phyloP scores from a whole-genome alignment of 2,113 vertebrate genomes.

The Apeltes quadracus region DNA sequence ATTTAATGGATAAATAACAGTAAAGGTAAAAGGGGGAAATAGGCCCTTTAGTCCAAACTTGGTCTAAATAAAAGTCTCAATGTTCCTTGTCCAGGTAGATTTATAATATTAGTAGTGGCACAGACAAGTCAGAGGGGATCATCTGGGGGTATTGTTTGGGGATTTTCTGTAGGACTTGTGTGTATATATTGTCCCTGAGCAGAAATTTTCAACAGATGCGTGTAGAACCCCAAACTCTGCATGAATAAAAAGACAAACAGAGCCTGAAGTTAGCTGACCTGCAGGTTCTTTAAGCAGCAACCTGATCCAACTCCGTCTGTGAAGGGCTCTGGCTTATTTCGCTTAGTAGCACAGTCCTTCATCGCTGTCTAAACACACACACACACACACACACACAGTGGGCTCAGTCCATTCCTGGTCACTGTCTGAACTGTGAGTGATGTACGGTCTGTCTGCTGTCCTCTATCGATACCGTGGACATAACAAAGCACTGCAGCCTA shows the following conservation, averaged over 20 bases:
- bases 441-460: conserved; percentile 58
- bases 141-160: no score
- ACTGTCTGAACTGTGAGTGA: conserved; percentile 65
- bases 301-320: conserved; percentile 12
- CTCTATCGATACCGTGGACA: conserved; percentile 60
- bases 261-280: neutral
- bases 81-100: no score
- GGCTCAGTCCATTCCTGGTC: conserved; percentile 30
- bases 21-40: no score
- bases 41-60: no score
- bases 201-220: neutral
- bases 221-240: no score
- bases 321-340: conserved; percentile 25
- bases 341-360: conserved; percentile 25
- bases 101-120: no score
- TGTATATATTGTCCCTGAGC: neutral
- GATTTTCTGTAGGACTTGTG: no score
- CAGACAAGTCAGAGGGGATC: no score
- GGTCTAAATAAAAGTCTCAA: no score
- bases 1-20: no score
- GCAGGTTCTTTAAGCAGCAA: conserved; percentile 5
- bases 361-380: conserved; percentile 24
- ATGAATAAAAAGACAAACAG: neutral
- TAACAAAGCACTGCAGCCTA: conserved; percentile 64
- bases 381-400: conserved; percentile 6